Percentiles rank a stretch among this genome's conserved stretches.
Evolutionary conservation across 2,797 vertebrate genomes (phyloP).

Genomic region (Varecia variegata): DNA sequence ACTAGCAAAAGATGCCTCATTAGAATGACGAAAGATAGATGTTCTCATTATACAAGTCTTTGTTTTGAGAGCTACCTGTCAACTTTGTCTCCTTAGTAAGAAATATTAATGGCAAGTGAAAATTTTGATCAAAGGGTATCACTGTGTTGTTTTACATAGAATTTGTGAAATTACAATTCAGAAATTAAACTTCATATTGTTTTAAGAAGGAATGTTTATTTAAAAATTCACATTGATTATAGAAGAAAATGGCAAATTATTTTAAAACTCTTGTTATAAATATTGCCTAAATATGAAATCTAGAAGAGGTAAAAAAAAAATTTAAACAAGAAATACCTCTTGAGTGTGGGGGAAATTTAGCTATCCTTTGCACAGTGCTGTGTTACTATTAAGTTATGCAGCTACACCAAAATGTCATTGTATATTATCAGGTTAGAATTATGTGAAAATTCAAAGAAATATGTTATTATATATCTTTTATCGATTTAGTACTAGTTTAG

Average conservation of each 20-base stretch:
- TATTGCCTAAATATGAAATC: not conserved
- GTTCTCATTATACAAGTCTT: conserved; percentile 60
- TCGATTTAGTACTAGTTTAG: not conserved
- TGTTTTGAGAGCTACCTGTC: conserved; percentile 44
- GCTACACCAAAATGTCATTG: not conserved
- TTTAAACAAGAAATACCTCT: not conserved
- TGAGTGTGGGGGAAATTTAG: fast-evolving
- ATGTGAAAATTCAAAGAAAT: not conserved
- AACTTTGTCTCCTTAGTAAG: conserved; percentile 33
- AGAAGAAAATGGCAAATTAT: not conserved
- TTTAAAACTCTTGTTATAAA: not conserved
- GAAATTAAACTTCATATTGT: not conserved
- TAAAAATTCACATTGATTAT: not conserved
- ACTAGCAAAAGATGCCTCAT: conserved; percentile 26
- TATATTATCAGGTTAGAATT: not conserved
- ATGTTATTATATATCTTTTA: not conserved
- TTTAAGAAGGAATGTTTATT: not conserved
- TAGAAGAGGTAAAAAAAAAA: not conserved
- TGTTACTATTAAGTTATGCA: not conserved
- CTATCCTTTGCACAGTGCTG: not conserved
- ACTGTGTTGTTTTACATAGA: not conserved
- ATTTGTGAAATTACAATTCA: not conserved
- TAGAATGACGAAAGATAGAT: conserved; percentile 55
- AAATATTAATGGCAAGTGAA: conserved; percentile 40
- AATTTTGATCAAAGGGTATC: not conserved